Evolutionary conservation across 1,140 invertebrate genomes (phyloP).

Genomic region (Anastatus disparis): DNA sequence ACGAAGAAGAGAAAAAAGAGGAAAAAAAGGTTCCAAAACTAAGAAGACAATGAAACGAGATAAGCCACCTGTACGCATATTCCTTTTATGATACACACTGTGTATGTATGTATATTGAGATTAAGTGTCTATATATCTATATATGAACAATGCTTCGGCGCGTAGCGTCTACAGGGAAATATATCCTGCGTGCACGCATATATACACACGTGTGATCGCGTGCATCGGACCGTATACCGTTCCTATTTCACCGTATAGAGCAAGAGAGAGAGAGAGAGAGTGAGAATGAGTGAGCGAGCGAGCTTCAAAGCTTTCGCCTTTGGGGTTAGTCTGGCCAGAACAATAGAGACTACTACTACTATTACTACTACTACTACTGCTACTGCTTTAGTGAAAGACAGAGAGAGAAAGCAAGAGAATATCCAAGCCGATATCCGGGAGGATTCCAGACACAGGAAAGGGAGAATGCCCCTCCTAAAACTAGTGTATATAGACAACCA

Average conservation of each 20-base stretch:
- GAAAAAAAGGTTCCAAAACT: no score
- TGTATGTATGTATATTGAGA: background rate
- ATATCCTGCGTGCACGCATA: no score
- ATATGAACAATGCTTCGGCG: no score
- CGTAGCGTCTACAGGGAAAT: no score
- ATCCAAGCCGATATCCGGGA: constrained; percentile 28
- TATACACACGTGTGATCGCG: constrained; percentile 49
- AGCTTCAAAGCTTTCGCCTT: background rate
- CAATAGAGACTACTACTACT: constrained; percentile 44
- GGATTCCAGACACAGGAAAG: constrained; percentile 31
- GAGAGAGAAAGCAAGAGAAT: no score
- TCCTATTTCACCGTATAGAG: constrained; percentile 46
- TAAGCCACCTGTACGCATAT: constrained; percentile 22
- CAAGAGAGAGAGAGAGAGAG: no score
- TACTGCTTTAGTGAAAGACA: no score
- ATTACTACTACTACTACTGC: background rate
- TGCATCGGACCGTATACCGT: constrained; percentile 43
- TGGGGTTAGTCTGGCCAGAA: constrained; percentile 37
- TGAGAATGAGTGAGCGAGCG: background rate
- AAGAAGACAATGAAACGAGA: no score
- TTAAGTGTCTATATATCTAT: no score
- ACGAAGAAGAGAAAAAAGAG: background rate
- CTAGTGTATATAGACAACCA: no score
- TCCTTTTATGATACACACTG: no score
- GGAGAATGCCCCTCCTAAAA: background rate